Evolutionary conservation across 2,888 invertebrate species (phyloP).

Genomic region (Rhimphoctona megacephalus): DNA sequence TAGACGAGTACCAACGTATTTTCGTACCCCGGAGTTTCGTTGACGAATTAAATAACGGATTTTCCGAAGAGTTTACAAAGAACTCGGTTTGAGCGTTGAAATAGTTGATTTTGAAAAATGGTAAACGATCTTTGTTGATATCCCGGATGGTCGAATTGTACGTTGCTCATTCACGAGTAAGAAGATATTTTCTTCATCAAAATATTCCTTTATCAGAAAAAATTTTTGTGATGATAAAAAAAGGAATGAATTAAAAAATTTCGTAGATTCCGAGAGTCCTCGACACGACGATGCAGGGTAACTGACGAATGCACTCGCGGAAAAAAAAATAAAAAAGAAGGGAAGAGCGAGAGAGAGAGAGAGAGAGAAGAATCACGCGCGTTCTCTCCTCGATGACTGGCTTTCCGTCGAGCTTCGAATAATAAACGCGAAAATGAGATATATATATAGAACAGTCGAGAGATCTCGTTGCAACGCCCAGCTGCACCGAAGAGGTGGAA

Average conservation of each 20-base stretch:
- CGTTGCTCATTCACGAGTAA: background rate
- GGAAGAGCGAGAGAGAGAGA: conserved; percentile 52
- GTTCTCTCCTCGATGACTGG: conserved; percentile 38
- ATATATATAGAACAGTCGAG: background rate
- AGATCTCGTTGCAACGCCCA: conserved; percentile 52
- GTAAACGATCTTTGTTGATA: background rate
- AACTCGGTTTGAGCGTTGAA: background rate
- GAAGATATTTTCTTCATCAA: background rate
- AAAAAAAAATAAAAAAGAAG: conserved; percentile 50
- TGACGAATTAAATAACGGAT: background rate
- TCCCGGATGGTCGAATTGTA: background rate
- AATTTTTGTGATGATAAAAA: background rate
- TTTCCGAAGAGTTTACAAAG: background rate
- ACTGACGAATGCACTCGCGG: conserved; percentile 65
- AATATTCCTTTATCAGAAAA: background rate
- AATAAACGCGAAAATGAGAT: conserved; percentile 42
- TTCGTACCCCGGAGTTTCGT: conserved; percentile 3
- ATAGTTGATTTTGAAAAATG: background rate
- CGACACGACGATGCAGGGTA: conserved; percentile 39
- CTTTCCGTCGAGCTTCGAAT: conserved; percentile 38
- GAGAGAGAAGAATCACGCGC: conserved; percentile 48
- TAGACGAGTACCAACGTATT: conserved; percentile 48
- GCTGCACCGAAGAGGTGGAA: conserved; percentile 62
- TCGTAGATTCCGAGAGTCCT: conserved; percentile 11
- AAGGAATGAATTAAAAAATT: background rate